phyloP scores from a whole-genome alignment of 2,888 invertebrate genomes.

The Scaptomyza reducta region DNA sequence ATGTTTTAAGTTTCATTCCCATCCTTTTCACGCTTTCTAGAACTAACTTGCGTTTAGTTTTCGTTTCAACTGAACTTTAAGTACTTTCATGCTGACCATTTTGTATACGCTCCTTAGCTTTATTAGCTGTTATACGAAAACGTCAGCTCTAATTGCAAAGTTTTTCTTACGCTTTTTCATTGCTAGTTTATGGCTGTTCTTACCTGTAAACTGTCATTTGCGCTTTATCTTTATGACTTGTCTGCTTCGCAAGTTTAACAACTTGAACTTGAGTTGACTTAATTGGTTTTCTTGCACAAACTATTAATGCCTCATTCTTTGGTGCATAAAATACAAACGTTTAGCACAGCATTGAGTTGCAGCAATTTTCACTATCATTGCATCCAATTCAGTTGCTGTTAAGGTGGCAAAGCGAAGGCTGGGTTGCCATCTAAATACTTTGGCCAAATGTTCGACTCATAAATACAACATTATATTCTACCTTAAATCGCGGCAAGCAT shows the following conservation, averaged over 20 bases:
- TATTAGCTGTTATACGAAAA: slow-evolving; percentile 2
- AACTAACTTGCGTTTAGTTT: background rate
- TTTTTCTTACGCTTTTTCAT: too few relatives aligned
- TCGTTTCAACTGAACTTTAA: too few relatives aligned
- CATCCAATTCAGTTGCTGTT: slow-evolving; percentile 25
- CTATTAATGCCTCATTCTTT: slow-evolving; percentile 15
- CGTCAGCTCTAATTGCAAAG: background rate
- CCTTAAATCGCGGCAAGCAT: slow-evolving; percentile 60
- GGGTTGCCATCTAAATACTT: background rate
- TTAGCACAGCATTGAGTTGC: slow-evolving; percentile 31
- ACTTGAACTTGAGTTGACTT: slow-evolving; percentile 6
- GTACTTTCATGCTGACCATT: too few relatives aligned
- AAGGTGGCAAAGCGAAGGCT: background rate
- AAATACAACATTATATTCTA: slow-evolving; percentile 74
- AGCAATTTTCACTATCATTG: slow-evolving; percentile 42
- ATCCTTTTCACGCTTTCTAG: background rate
- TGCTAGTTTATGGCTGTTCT: background rate
- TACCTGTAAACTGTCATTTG: slow-evolving; percentile 4
- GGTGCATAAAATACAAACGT: slow-evolving; percentile 33
- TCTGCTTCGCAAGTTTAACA: background rate
- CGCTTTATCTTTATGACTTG: slow-evolving; percentile 5
- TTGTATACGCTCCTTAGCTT: background rate
- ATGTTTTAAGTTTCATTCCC: too few relatives aligned
- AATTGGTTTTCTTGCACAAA: slow-evolving; percentile 19
- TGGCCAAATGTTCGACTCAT: slow-evolving; percentile 66